These are phyloP conservation scores for Amphipoea lucens DNA, from an alignment of 2,888 invertebrate genomes.

Conservation along the genomic window DNA sequence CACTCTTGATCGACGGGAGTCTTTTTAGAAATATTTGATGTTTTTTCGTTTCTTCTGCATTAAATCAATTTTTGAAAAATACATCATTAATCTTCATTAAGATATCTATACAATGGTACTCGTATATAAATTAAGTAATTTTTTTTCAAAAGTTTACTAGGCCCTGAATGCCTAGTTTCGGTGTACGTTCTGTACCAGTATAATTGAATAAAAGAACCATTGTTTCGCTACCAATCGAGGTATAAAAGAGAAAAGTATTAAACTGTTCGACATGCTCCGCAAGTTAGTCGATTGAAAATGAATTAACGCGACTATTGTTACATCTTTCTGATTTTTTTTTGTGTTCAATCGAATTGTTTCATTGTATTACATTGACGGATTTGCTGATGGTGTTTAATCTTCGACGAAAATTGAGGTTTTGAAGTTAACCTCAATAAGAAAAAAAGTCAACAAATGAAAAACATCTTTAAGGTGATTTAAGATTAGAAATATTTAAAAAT, in stretches of 20 bases:
- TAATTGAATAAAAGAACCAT: slow-evolving; percentile 37
- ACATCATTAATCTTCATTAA: no score
- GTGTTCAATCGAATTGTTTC: not conserved
- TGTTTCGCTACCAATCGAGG: slow-evolving; percentile 26
- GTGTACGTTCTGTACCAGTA: not conserved
- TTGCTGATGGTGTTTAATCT: not conserved
- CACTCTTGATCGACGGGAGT: no score
- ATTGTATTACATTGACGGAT: not conserved
- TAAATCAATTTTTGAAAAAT: no score
- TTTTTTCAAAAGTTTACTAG: not conserved
- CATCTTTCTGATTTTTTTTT: not conserved
- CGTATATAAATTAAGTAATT: not conserved
- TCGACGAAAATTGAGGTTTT: not conserved
- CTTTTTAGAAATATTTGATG: no score
- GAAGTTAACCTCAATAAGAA: not conserved
- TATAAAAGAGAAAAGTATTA: slow-evolving; percentile 24
- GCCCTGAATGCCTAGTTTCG: not conserved
- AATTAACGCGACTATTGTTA: slow-evolving; percentile 28
- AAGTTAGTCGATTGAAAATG: slow-evolving; percentile 23
- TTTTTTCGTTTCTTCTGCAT: no score
- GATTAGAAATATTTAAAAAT: not conserved
- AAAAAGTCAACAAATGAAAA: not conserved
- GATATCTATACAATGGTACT: no score
- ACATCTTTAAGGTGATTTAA: not conserved
- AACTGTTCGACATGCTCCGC: not conserved